Evolutionary conservation across 2,113 vertebrate genomes (phyloP).

Genomic region (Dicrurus megarhynchus): DNA sequence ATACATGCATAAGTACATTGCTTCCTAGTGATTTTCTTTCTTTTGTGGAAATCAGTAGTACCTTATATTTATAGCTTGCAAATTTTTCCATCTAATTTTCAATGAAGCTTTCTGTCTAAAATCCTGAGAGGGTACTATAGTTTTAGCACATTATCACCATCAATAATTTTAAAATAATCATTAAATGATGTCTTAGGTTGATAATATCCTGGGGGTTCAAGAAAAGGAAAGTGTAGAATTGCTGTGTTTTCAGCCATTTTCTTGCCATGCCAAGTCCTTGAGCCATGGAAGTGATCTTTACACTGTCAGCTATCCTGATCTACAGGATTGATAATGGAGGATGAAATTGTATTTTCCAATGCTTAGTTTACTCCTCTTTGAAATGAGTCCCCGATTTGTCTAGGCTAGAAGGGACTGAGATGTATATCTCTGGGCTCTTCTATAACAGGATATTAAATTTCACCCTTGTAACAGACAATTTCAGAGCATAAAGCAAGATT

Average conservation of each 20-base stretch:
- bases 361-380: constrained; percentile 23
- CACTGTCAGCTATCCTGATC: not conserved
- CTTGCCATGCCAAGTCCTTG: not conserved
- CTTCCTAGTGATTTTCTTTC: not conserved
- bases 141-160: not conserved
- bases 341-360: constrained; percentile 8
- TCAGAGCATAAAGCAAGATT: not conserved
- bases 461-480: not conserved
- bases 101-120: not conserved
- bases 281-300: not conserved
- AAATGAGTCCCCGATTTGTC: not conserved
- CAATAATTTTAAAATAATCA: not conserved
- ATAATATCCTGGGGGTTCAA: not conserved
- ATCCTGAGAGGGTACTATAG: not conserved
- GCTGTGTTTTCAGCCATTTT: not conserved
- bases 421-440: not conserved
- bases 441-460: not conserved
- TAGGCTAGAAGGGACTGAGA: not conserved
- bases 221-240: not conserved
- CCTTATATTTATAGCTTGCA: not conserved
- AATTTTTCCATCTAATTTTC: not conserved
- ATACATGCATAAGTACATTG: not conserved
- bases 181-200: not conserved
- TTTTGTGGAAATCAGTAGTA: not conserved
- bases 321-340: not conserved